Percentiles rank a stretch among this genome's conserved stretches.
Evolutionary conservation across 1,140 invertebrate genomes (phyloP).

Genomic region (Aphelinus certus): DNA sequence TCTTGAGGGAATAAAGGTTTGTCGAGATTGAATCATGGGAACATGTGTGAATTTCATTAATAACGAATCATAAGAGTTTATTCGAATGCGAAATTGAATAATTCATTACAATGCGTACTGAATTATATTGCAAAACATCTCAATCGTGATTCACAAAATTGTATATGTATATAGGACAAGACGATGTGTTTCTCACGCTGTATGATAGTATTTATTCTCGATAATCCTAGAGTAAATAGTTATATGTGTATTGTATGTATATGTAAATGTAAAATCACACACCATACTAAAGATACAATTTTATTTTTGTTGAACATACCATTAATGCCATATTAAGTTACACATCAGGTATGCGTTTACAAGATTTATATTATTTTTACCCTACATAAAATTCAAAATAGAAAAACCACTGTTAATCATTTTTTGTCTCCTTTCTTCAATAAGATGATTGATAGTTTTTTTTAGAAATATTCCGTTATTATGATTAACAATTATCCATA

Average conservation of each 20-base stretch:
- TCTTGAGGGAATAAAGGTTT: no score
- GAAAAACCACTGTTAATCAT: conserved; percentile 5
- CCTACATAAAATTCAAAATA: conserved; percentile 32
- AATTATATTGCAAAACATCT: conserved; percentile 20
- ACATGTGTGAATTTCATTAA: no score
- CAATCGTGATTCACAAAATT: conserved; percentile 30
- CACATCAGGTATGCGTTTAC: conserved; percentile 47
- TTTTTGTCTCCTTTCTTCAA: no score
- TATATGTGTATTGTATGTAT: conserved; percentile 29
- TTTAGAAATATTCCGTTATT: no score
- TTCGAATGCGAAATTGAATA: conserved; percentile 1
- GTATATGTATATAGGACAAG: conserved; percentile 31
- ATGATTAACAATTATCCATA: no score
- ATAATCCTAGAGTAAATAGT: conserved; percentile 42
- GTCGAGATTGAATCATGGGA: no score
- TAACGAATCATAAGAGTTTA: not conserved
- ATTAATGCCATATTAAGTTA: conserved; percentile 47
- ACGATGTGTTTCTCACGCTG: conserved; percentile 36
- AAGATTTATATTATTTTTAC: conserved; percentile 46
- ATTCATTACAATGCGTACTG: conserved; percentile 14
- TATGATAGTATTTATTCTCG: conserved; percentile 38
- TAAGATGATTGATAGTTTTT: no score
- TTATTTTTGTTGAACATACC: conserved; percentile 48
- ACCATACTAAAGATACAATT: conserved; percentile 51
- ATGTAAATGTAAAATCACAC: conserved; percentile 45